These are phyloP conservation scores for Melieria crassipennis DNA, from an alignment of 2,888 invertebrate species.

Conservation along the genomic window DNA sequence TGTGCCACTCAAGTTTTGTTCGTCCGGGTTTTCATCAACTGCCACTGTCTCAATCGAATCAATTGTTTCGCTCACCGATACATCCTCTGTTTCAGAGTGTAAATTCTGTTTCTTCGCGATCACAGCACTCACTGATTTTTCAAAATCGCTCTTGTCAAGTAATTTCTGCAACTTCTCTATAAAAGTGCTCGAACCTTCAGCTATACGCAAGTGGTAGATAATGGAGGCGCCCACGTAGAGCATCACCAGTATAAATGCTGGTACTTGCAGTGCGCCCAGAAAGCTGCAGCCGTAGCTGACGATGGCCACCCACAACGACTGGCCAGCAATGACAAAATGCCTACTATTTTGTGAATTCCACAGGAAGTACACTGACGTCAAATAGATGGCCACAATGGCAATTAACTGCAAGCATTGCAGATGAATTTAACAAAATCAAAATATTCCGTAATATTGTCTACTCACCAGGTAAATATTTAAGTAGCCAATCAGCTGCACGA, in stretches of 20 bases:
- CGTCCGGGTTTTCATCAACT: constrained; percentile 50
- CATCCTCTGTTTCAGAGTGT: constrained; percentile 56
- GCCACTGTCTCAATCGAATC: constrained; percentile 55
- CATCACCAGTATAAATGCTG: constrained; percentile 77
- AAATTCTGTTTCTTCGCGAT: constrained; percentile 50
- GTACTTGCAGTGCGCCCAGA: constrained; percentile 80
- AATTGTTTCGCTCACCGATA: constrained; percentile 58
- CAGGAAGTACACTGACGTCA: constrained; percentile 75
- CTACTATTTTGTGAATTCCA: constrained; percentile 80
- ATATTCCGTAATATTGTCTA: not conserved
- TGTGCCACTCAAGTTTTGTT: constrained; percentile 71
- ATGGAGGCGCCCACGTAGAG: constrained; percentile 65
- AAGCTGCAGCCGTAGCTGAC: constrained; percentile 80
- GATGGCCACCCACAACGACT: constrained; percentile 79
- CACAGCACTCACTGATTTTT: constrained; percentile 57
- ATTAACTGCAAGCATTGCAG: constrained; percentile 71
- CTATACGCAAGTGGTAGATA: constrained; percentile 62
- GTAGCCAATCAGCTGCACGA: constrained; percentile 58
- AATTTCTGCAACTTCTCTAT: constrained; percentile 56
- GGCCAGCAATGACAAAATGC: constrained; percentile 75
- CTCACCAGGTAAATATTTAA: constrained; percentile 61
- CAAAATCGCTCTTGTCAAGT: constrained; percentile 58
- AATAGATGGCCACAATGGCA: constrained; percentile 74
- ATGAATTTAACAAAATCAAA: not conserved
- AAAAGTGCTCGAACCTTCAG: constrained; percentile 52